A percentile compares a stretch with the other conserved stretches of the same genome.
These are phyloP conservation scores for Sesamia nonagrioides DNA, from an alignment of 1,140 invertebrate genomes.

Conservation along the genomic window DNA sequence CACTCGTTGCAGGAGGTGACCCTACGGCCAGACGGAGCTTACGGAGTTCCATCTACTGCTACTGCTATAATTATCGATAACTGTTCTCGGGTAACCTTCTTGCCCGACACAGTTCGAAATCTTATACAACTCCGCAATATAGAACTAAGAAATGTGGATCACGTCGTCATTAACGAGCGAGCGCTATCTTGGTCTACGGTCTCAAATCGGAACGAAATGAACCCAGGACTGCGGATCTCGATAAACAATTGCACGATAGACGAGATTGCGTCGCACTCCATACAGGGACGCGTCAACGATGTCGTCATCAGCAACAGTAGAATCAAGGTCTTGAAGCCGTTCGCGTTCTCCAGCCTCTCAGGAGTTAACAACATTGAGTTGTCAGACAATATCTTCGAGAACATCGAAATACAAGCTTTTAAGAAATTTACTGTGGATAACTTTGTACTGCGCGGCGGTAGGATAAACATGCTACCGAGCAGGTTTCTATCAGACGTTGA, in stretches of 20 bases:
- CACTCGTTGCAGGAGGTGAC: conserved; percentile 88
- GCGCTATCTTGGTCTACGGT: conserved; percentile 78
- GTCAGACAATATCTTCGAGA: conserved; percentile 87
- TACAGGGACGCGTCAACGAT: conserved; percentile 91
- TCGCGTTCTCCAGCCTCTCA: conserved; percentile 91
- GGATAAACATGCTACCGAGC: conserved; percentile 88
- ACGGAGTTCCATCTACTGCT: conserved; percentile 85
- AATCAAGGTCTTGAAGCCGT: conserved; percentile 90
- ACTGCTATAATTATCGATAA: conserved; percentile 87
- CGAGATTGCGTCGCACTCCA: conserved; percentile 90
- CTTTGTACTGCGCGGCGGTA: conserved; percentile 88
- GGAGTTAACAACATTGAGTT: conserved; percentile 88
- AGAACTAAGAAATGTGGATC: conserved; percentile 69
- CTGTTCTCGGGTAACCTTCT: conserved; percentile 86
- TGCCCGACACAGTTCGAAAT: conserved; percentile 82
- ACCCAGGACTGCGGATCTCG: conserved; percentile 76
- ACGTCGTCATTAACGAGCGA: conserved; percentile 75
- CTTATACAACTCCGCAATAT: conserved; percentile 76
- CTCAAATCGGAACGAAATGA: conserved; percentile 67
- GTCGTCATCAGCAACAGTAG: conserved; percentile 89
- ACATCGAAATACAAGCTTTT: conserved; percentile 91
- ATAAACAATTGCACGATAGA: conserved; percentile 86
- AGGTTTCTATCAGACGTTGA: conserved; percentile 92
- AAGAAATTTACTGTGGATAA: conserved; percentile 92
- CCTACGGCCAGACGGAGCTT: conserved; percentile 88